Evolutionary conservation across 2,113 vertebrate species (phyloP), one percentile per base, ranked within the genome.

Genomic region (Rhynchomys soricoides): DNA sequence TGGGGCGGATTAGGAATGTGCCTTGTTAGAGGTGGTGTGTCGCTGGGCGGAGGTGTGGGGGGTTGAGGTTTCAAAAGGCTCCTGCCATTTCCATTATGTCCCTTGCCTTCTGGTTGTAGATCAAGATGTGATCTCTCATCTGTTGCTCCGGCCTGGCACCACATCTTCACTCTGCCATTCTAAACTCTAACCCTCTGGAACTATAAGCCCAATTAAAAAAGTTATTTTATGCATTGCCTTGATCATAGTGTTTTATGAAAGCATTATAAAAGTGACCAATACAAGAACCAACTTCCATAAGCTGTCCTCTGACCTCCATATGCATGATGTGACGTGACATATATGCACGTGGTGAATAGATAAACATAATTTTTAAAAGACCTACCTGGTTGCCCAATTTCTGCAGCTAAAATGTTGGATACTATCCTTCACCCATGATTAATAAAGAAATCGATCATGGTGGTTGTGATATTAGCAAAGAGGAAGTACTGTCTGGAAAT

Each of bases 401-500:
- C 78, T 68, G 0, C 26, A 48, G 13, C 52, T 88, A 10, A 83
- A 87, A 87, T 59, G 73, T 55, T 74, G 68, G 75, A 89, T 40
- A 43, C 16, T 62, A 21, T 59, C 52, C n/a, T 59, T 85, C 66
- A 55, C 50, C 89, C 77, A 87, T 93, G 34, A 62, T 71, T 95
- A 45, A 75, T 71, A 89, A 83, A 66, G 29, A 90, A 89, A 86
- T 71, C 31, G 86, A 45, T 75, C 57, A 13, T 34, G 64, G 19
- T 71, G n/a, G 26, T n/a, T 82, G 26, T 59, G 75, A 22, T 64
- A 55, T 43, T 74, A 92, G 89, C 40, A 93, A 89, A 86, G 89
- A 52, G 40, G 50, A 93, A 90, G 68, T 92, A 77, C 82, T 37
- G 81, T 43, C 78, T 90, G 64, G 64, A 75, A 88, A 83, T 90